Percentiles rank a stretch among this genome's conserved stretches.
phyloP scores from a whole-genome alignment of 2,888 invertebrate genomes.

The Noctua pronuba region DNA sequence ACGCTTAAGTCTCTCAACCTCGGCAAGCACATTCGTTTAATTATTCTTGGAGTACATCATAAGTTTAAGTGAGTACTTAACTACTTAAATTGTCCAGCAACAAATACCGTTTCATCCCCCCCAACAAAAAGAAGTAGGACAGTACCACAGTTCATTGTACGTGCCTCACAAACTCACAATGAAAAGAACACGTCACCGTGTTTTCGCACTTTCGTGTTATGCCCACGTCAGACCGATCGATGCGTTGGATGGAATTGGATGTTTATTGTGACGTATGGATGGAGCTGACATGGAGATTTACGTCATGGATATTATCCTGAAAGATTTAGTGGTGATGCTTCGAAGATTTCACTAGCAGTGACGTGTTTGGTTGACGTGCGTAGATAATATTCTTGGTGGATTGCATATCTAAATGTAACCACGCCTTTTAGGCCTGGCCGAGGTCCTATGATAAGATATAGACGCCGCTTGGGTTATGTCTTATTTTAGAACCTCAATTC shows the following conservation, averaged over 20 bases:
- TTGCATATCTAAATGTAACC: background rate
- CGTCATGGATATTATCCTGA: constrained; percentile 35
- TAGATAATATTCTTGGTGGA: background rate
- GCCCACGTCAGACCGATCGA: constrained; percentile 54
- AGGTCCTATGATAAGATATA: background rate
- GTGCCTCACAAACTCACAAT: constrained; percentile 45
- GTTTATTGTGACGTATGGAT: constrained; percentile 37
- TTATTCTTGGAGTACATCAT: constrained; percentile 8
- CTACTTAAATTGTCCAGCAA: constrained; percentile 26
- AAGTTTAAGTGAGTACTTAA: constrained; percentile 5
- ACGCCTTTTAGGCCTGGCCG: background rate
- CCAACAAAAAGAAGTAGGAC: constrained; percentile 46
- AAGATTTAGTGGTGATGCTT: background rate
- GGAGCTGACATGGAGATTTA: background rate
- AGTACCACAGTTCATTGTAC: constrained; percentile 55
- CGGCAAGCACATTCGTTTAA: background rate
- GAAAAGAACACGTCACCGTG: constrained; percentile 50
- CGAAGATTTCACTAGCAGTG: constrained; percentile 10
- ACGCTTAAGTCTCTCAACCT: background rate
- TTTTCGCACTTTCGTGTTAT: constrained; percentile 55
- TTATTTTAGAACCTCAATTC: constrained; percentile 5
- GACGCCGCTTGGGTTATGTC: background rate
- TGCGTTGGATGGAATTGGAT: constrained; percentile 21
- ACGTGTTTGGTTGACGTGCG: background rate
- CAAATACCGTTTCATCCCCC: constrained; percentile 40